Evolutionary conservation across 2,888 invertebrate species (phyloP).

Genomic region (Pheosia gnoma): DNA sequence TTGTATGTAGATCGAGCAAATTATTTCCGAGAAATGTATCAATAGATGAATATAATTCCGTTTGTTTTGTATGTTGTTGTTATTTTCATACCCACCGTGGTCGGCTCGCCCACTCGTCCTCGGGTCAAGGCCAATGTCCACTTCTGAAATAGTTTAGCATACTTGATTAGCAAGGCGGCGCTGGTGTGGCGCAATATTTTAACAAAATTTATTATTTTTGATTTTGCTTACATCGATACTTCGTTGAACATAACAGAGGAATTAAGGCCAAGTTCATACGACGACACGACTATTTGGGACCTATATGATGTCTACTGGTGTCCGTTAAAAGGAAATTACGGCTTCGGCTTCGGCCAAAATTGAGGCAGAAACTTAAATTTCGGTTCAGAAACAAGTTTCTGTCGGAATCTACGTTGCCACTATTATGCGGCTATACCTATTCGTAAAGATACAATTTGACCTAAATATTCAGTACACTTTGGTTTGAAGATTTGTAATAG

Average conservation of each 20-base stretch:
- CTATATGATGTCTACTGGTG: too few relatives aligned
- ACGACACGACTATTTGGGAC: too few relatives aligned
- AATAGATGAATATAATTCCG: conserved; percentile 25
- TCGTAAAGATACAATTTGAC: too few relatives aligned
- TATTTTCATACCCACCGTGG: neutral
- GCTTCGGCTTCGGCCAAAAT: too few relatives aligned
- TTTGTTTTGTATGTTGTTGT: conserved; percentile 11
- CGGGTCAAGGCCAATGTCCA: neutral
- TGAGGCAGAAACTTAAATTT: too few relatives aligned
- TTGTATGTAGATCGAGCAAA: neutral
- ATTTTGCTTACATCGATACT: neutral
- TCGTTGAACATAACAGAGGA: neutral
- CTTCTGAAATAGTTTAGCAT: neutral
- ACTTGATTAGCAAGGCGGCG: neutral
- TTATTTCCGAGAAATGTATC: conserved; percentile 23
- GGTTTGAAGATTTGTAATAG: too few relatives aligned
- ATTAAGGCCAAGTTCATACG: too few relatives aligned
- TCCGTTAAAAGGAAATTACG: too few relatives aligned
- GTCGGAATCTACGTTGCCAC: too few relatives aligned
- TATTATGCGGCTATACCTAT: too few relatives aligned
- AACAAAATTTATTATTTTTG: neutral
- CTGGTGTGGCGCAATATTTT: neutral
- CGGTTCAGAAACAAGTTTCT: too few relatives aligned
- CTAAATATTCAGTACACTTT: too few relatives aligned
- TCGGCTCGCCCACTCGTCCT: neutral